phyloP scores from a whole-genome alignment of 1,140 invertebrate species.

The Papilio dardanus region DNA sequence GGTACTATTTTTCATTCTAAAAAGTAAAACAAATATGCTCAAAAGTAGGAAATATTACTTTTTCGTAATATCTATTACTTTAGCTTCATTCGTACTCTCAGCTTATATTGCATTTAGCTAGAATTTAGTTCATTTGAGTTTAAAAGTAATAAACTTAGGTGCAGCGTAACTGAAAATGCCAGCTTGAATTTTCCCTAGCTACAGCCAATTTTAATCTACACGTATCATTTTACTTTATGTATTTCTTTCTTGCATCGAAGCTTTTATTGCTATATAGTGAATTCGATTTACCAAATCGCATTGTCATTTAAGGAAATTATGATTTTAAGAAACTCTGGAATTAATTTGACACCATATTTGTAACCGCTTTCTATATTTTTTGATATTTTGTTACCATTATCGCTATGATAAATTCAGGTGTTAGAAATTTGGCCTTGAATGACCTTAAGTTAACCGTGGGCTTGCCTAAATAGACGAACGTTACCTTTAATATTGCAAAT shows the following conservation, averaged over 20 bases:
- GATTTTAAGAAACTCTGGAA: no score
- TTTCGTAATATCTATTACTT: neutral
- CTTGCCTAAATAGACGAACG: neutral
- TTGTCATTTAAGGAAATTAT: no score
- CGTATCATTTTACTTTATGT: neutral
- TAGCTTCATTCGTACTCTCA: neutral
- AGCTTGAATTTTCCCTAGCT: neutral
- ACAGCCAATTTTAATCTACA: neutral
- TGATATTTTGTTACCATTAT: neutral
- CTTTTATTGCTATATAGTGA: neutral
- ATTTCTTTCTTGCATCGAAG: neutral
- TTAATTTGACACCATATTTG: no score
- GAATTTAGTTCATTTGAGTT: neutral
- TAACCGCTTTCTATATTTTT: neutral
- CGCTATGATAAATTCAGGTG: neutral
- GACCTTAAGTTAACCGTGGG: neutral
- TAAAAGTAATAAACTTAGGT: neutral
- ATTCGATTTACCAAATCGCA: no score
- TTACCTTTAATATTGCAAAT: slow-evolving; percentile 24
- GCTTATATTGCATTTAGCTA: neutral
- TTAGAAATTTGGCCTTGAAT: neutral
- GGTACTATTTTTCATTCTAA: no score
- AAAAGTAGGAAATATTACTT: neutral
- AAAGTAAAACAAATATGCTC: slow-evolving; percentile 5
- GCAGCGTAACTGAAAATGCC: neutral